Evolutionary conservation across 2,888 invertebrate species (phyloP).

Genomic region (Dyspetes luteomarginatus): DNA sequence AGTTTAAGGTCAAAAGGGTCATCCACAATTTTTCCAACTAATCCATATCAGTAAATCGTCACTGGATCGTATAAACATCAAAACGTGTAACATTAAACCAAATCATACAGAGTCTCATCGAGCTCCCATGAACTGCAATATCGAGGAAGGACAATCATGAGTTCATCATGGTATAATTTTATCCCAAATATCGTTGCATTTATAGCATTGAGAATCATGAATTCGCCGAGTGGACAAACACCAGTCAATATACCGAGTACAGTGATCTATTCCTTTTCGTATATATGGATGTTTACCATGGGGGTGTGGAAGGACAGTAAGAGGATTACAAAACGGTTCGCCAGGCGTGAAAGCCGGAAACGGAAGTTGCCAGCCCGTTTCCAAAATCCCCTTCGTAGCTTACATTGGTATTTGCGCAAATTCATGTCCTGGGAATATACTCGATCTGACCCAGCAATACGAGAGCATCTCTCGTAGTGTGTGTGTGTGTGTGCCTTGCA

Average conservation of each 20-base stretch:
- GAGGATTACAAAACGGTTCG: slow-evolving; percentile 68
- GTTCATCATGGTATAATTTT: slow-evolving; percentile 10
- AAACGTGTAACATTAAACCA: neutral
- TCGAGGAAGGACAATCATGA: neutral
- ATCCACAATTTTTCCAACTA: too few relatives aligned
- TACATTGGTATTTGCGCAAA: slow-evolving; percentile 42
- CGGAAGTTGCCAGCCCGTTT: slow-evolving; percentile 59
- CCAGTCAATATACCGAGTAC: neutral
- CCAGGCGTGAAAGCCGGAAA: slow-evolving; percentile 65
- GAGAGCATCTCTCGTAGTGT: neutral
- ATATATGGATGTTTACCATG: neutral
- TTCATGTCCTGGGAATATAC: slow-evolving; percentile 33
- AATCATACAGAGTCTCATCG: neutral
- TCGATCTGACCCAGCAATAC: slow-evolving; percentile 23
- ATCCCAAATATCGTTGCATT: slow-evolving; percentile 33
- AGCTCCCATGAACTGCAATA: neutral
- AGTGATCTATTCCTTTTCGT: neutral
- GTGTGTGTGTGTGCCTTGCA: neutral
- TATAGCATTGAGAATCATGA: slow-evolving; percentile 30
- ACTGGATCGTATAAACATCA: neutral
- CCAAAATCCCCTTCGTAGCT: slow-evolving; percentile 8
- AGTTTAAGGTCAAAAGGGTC: too few relatives aligned
- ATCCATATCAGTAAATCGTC: neutral
- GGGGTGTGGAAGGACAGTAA: slow-evolving; percentile 16
- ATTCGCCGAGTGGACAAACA: slow-evolving; percentile 12